Base-by-base conservation (phyloP, 2,888 invertebrate genomes). In the Gnatocerus cornutus region DNA sequence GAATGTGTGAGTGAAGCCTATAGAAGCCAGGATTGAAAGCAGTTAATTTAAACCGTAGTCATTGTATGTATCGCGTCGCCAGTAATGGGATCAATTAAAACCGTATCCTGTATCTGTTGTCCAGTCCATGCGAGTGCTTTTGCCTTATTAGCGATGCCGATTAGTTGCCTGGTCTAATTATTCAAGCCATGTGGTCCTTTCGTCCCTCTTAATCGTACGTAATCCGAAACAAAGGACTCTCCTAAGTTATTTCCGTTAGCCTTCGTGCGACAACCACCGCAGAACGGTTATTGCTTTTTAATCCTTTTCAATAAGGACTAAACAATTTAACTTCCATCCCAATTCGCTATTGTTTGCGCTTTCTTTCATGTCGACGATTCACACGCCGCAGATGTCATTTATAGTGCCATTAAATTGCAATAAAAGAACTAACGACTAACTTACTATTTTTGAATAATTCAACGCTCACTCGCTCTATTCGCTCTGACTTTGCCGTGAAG, bases 121-220 rank as follows among this genome's bases (percentile, higher is more conserved):
- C 74, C 71, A 61, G 65, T 71, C 73, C 65, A 73, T 71, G 71
- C 33, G 73, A 73, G 66, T 56, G 73, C 75, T 76, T 75, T 74
- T 77, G 74, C 74, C 75, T 76, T 78, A 77, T 76, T 78, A 76
- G 72, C 73, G 71, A 75, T 74, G 71, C 73, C 72, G 74, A 76
- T 76, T 77, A 76, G 71, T 74, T 73, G 70, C 74, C 74, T 71
- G 71, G 59, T 75, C 74, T 72, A 77, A 78, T 77, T 77, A 76
- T 76, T 71, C 71, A 58, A 52, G 62, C 73, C 69, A 69, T 73
- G 71, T 71, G 73, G 73, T 71, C 71, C 59, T 67, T 55, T 64
- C 53, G 71, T 59, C 69, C 64, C 68, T 63, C 61, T 63, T 73
- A 73, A 73, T 73, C 69, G 67, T 39, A 56, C 71, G n/a, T 71